These are phyloP conservation scores for Gymnothorax javanicus DNA, from an alignment of 2,797 vertebrate species.

Conservation along the genomic window DNA sequence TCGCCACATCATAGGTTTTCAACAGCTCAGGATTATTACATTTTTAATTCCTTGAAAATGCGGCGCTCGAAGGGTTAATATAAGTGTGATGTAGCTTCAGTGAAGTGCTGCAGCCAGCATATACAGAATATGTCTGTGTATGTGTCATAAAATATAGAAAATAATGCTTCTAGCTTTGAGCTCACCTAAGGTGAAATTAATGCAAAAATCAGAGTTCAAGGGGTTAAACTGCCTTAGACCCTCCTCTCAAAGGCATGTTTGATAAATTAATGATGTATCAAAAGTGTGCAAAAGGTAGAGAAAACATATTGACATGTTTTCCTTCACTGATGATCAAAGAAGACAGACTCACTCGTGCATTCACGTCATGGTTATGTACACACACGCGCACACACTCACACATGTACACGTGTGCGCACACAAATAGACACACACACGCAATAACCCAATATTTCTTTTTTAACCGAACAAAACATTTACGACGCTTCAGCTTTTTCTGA, in stretches of 20 bases:
- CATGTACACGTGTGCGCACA: neutral
- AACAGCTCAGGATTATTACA: too few species aligned
- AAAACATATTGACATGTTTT: slow-evolving; percentile 46
- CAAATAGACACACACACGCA: neutral
- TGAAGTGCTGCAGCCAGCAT: too few species aligned
- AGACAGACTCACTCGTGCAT: neutral
- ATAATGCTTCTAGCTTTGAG: too few species aligned
- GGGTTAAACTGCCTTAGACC: slow-evolving; percentile 54
- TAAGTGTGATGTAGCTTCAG: too few species aligned
- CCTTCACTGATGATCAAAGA: slow-evolving; percentile 49
- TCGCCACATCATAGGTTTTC: too few species aligned
- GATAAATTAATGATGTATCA: slow-evolving; percentile 73
- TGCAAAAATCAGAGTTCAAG: too few species aligned
- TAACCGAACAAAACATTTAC: neutral
- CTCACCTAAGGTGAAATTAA: too few species aligned
- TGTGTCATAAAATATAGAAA: too few species aligned
- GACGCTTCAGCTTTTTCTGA: neutral
- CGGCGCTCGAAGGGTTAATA: too few species aligned
- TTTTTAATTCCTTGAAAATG: too few species aligned
- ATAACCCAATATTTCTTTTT: neutral
- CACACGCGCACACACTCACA: neutral
- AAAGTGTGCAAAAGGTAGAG: slow-evolving; percentile 62
- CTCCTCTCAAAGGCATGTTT: slow-evolving; percentile 57
- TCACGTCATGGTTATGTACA: neutral
- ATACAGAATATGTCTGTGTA: too few species aligned